Conservation (phyloP, 2,888 invertebrate genomes). For the Callyntrura sp. region DNA sequence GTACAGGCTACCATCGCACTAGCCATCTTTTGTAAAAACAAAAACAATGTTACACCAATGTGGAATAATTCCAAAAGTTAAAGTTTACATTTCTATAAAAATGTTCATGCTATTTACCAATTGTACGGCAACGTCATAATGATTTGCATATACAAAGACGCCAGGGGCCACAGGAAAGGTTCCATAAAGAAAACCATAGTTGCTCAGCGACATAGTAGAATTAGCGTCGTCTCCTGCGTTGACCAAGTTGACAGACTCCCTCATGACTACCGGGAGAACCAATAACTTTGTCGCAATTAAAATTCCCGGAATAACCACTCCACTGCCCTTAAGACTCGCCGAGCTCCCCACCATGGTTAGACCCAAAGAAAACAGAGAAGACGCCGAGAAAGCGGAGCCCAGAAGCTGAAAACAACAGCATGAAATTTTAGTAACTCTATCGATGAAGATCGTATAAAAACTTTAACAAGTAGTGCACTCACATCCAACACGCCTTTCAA, state of each 20-base stretch:
- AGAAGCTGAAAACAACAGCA: constrained; percentile 86
- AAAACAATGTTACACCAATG: no score
- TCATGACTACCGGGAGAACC: constrained; percentile 93
- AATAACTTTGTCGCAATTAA: constrained; percentile 96
- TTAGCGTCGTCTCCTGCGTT: constrained; percentile 88
- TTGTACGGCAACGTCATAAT: constrained; percentile 94
- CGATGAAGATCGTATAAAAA: no score
- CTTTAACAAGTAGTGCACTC: no score
- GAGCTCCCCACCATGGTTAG: constrained; percentile 97
- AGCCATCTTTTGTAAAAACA: constrained; percentile 90
- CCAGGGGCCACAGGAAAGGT: constrained; percentile 90
- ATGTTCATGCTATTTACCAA: constrained; percentile 90
- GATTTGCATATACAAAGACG: constrained; percentile 95
- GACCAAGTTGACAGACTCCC: constrained; percentile 91
- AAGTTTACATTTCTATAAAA: no score
- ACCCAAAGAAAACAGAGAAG: constrained; percentile 95
- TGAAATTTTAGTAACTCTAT: no score
- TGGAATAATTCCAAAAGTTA: no score
- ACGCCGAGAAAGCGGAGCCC: constrained; percentile 95
- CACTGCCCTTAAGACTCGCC: constrained; percentile 91
- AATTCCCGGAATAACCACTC: constrained; percentile 93
- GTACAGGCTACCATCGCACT: constrained; percentile 98
- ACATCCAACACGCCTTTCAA: constrained; percentile 92
- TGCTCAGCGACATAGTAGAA: constrained; percentile 93
- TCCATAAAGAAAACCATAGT: constrained; percentile 97